Percentiles rank a stretch among this genome's conserved stretches.
phyloP scores from a whole-genome alignment of 2,797 vertebrate genomes.

The Oryzias dopingdopingensis region DNA sequence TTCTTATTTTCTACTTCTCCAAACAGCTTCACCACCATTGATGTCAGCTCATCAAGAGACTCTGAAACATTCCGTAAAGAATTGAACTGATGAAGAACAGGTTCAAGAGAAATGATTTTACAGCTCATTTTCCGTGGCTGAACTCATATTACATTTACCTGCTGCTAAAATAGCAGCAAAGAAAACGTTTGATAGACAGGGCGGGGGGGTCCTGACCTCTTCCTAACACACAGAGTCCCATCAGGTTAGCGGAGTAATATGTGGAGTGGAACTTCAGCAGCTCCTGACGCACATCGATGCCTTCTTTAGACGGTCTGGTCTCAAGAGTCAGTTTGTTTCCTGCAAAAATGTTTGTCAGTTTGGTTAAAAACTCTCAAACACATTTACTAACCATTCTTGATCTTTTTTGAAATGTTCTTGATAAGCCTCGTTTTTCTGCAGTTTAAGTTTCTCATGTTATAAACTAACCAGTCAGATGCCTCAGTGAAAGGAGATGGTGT shows the following conservation, averaged over 20 bases:
- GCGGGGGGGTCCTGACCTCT: slow-evolving; percentile 78
- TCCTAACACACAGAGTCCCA: slow-evolving; percentile 96
- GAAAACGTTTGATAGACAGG: too few species aligned
- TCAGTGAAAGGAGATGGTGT: too few species aligned
- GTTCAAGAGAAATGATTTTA: too few species aligned
- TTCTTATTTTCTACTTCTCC: slow-evolving; percentile 96
- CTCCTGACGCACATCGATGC: slow-evolving; percentile 92
- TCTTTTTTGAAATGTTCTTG: neutral
- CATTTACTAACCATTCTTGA: too few species aligned
- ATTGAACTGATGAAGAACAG: too few species aligned
- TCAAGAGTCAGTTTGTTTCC: slow-evolving; percentile 96
- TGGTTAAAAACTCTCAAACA: neutral
- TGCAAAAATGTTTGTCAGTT: slow-evolving; percentile 50
- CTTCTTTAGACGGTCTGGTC: slow-evolving; percentile 90
- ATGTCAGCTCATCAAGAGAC: slow-evolving; percentile 85
- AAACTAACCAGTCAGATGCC: too few species aligned
- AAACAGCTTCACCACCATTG: slow-evolving; percentile 91
- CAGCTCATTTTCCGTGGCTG: too few species aligned
- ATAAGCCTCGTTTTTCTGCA: too few species aligned
- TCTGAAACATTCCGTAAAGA: neutral
- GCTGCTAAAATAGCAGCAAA: too few species aligned
- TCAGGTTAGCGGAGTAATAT: slow-evolving; percentile 96
- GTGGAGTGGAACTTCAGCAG: slow-evolving; percentile 94
- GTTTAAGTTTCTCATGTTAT: too few species aligned
- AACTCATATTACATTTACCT: too few species aligned